Evolutionary conservation across 2,113 vertebrate genomes (phyloP), one percentile per base, ranked within the genome.

Genomic region (Rhipidura dahli): DNA sequence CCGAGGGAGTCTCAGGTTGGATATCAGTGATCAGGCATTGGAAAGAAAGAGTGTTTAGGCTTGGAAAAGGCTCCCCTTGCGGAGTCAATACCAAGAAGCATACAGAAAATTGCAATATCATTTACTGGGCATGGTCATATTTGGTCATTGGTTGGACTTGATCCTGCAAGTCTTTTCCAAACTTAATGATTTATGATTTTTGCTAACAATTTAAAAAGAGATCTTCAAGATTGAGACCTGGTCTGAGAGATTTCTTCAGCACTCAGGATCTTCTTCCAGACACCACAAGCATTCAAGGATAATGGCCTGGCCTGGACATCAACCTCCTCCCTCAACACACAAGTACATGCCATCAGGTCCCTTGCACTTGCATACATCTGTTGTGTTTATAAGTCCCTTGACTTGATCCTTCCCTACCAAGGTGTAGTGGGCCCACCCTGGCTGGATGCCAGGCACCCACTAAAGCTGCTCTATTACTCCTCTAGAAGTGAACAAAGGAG

Each of bases 291-390:
- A 60, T 60, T 56, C 45, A 47, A 44, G 82, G 31, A 31, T 2
- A 60, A 12, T 6, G n/a, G 20, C 19, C 40, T 75, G 53, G 27
- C 22, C 51, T 35, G 50, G 27, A 19, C 56, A 70, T 37, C 72
- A 65, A 3, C 9, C 16, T 75, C 13, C 51, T 76, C 10, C 40
- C 30, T 61, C 27, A 15, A 17, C 22, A n/a, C 39, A 45, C 0
- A 1, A 45, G 26, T 15, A 33, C 45, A 45, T 23, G 20, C 61
- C 33, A 15, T 7, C 14, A 18, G 26, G 28, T 45, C 13, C 30
- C 30, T 11, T 21, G 42, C 47, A 42, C 16, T 24, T 39, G 15
- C 3, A 2, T 9, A 24, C 0, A 1, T 16, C 20, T 39, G 11
- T 3, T 40, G 12, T 23, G 10, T 33, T 59, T 39, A 5, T 6